Percentiles rank a stretch among this genome's conserved stretches.
These are phyloP conservation scores for Corythoichthys intestinalis DNA, from an alignment of 2,113 vertebrate genomes.

Conservation along the genomic window DNA sequence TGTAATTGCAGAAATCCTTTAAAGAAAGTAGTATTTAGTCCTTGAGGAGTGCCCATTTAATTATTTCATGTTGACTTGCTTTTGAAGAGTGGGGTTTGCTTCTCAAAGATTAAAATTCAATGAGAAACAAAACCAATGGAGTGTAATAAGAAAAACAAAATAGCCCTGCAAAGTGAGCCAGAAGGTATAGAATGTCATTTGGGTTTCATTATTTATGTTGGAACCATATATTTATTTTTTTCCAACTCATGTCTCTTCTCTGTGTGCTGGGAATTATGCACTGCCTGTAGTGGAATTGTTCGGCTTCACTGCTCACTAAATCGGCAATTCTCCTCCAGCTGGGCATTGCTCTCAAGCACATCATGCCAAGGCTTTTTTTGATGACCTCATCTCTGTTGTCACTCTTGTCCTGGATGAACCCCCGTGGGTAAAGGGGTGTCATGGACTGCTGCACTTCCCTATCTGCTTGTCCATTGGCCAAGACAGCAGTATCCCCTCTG, in stretches of 20 bases:
- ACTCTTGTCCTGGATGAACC: constrained; percentile 45
- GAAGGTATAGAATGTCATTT: constrained; percentile 52
- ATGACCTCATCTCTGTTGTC: constrained; percentile 73
- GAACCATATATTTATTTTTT: constrained; percentile 28
- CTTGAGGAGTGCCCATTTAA: constrained; percentile 44
- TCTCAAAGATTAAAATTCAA: constrained; percentile 55
- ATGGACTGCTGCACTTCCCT: constrained; percentile 60
- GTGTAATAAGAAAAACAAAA: constrained; percentile 52
- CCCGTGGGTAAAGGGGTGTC: constrained; percentile 52
- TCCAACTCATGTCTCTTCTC: constrained; percentile 25
- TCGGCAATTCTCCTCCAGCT: constrained; percentile 46
- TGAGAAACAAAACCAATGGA: constrained; percentile 45
- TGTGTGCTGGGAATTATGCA: constrained; percentile 45
- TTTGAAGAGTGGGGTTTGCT: constrained; percentile 52
- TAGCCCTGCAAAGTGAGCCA: constrained; percentile 39
- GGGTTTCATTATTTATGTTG: constrained; percentile 62
- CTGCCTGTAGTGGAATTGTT: constrained; percentile 54
- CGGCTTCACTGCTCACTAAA: constrained; percentile 63
- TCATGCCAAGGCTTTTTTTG: constrained; percentile 58
- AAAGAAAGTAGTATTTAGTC: constrained; percentile 39
- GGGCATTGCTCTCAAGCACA: constrained; percentile 44
- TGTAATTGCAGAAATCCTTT: constrained; percentile 14
- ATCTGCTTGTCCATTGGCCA: constrained; percentile 44
- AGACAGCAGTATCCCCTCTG: constrained; percentile 40
- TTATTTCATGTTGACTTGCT: constrained; percentile 59